Base-by-base conservation (phyloP, 2,888 invertebrate genomes). In the Priocnemis perturbator region DNA sequence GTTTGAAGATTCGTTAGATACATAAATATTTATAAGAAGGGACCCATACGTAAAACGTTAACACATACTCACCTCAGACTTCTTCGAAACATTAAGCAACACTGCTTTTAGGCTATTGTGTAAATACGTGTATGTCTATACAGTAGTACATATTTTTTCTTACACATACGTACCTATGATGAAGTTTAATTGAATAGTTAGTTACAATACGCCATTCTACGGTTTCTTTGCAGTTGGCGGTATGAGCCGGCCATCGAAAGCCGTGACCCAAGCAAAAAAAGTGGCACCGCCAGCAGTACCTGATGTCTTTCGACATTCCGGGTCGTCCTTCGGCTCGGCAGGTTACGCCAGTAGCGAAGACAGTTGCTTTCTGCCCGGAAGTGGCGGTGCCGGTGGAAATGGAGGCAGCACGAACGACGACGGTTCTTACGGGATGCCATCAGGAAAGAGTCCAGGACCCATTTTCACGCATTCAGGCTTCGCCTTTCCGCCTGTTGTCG, bases 261-360 rank as follows among this genome's bases (percentile, higher is more conserved):
- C 93, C 90, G 93, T 94, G 90, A 93, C 95, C 89, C 96, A 96
- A 91, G 95, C 95, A 87, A 97, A 97, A 91, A 96, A 96, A 91
- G 96, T 97, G 88, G 94, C 96, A 83, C 97, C 97, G 84, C 96
- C 96, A 55, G 95, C 96, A 63, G 95, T 96, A 79, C 96, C 96
- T 59, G 94, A 94, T 89, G 93, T 94, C 78, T 93, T 95, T 90
- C 93, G 96, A 69, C 95, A 95, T 89, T 95, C 95, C 60, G 95
- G 95, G 67, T 94, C 94, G 89, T 94, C 94, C 85, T 95, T 95
- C 90, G 95, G 95, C 73, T 93, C 93, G 47, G 94, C 94, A 30
- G 95, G 95, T 71, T 95, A 95, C 89, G 94, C 95, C 68, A 94
- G 94, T 79, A 94, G 94, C 79, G 95, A 95, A 88, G 94, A 95